A percentile compares a stretch with the other conserved stretches of the same genome.
These are phyloP conservation scores for Apodemus speciosus DNA, from an alignment of 2,113 vertebrate genomes.

Conservation along the genomic window DNA sequence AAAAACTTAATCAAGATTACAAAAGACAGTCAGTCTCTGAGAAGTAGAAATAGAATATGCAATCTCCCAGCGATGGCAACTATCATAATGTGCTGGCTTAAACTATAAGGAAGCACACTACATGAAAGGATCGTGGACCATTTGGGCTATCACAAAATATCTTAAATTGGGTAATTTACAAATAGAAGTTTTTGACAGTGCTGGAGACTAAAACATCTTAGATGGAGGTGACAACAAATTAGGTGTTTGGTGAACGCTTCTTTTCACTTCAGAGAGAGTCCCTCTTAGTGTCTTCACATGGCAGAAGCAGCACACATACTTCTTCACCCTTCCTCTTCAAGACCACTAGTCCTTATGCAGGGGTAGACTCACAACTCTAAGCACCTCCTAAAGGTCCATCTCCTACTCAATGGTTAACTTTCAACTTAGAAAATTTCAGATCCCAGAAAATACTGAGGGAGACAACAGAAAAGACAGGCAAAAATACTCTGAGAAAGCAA, in stretches of 20 bases:
- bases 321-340: background rate
- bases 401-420: background rate
- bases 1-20: constrained; percentile 11
- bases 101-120: constrained; percentile 17
- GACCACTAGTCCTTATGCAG: background rate
- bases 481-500: background rate
- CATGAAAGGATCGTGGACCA: background rate
- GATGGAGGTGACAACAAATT: background rate
- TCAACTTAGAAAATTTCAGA: constrained; percentile 9
- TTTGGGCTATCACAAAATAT: background rate
- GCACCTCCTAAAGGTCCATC: background rate
- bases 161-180: background rate
- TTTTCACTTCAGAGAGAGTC: background rate
- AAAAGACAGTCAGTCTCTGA: constrained; percentile 14
- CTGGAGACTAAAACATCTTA: background rate
- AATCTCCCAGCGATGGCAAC: constrained; percentile 21
- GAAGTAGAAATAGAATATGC: constrained; percentile 26
- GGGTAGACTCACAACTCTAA: background rate
- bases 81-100: background rate
- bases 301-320: background rate
- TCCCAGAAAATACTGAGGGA: background rate
- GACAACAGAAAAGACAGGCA: background rate
- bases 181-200: background rate
- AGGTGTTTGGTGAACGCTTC: background rate
- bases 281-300: background rate